Conservation (phyloP, 2,888 invertebrate species). For the Pediacus dermestoides region DNA sequence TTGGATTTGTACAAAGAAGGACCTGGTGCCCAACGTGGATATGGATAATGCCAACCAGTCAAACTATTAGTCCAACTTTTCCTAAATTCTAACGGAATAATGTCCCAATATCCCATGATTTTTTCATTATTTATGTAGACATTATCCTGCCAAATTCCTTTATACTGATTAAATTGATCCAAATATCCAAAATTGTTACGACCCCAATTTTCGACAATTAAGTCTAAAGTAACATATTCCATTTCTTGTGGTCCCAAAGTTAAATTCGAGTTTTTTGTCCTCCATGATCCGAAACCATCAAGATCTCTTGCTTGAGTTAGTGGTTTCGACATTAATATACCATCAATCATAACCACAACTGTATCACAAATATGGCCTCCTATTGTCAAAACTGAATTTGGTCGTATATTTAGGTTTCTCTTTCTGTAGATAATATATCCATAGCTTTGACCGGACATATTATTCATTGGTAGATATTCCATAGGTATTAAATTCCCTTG, state of each 20-base stretch:
- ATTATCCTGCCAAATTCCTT: slow-evolving; percentile 46
- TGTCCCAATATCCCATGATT: slow-evolving; percentile 44
- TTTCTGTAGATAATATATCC: slow-evolving; percentile 56
- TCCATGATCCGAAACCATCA: slow-evolving; percentile 49
- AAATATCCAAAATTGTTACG: slow-evolving; percentile 60
- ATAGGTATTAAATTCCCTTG: slow-evolving; percentile 31
- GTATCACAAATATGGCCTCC: slow-evolving; percentile 52
- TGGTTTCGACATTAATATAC: slow-evolving; percentile 43
- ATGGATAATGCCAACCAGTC: slow-evolving; percentile 35
- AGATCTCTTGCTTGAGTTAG: slow-evolving; percentile 36
- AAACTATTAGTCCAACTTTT: slow-evolving; percentile 42
- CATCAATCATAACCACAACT: slow-evolving; percentile 52
- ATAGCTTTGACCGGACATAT: slow-evolving; percentile 54
- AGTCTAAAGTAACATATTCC: slow-evolving; percentile 39
- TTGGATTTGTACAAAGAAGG: slow-evolving; percentile 57
- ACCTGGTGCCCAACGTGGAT: slow-evolving; percentile 39
- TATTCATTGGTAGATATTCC: slow-evolving; percentile 46
- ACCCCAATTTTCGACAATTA: slow-evolving; percentile 74
- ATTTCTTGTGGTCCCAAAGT: slow-evolving; percentile 26
- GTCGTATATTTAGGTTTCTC: slow-evolving; percentile 30
- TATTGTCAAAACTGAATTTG: slow-evolving; percentile 39
- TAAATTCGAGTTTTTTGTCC: slow-evolving; percentile 36
- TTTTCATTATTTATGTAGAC: slow-evolving; percentile 46
- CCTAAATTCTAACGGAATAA: slow-evolving; percentile 51
- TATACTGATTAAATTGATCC: slow-evolving; percentile 46